A percentile compares a stretch with the other conserved stretches of the same genome.
phyloP scores from a whole-genome alignment of 2,797 vertebrate species.

The Amblyopsis hoosieri region DNA sequence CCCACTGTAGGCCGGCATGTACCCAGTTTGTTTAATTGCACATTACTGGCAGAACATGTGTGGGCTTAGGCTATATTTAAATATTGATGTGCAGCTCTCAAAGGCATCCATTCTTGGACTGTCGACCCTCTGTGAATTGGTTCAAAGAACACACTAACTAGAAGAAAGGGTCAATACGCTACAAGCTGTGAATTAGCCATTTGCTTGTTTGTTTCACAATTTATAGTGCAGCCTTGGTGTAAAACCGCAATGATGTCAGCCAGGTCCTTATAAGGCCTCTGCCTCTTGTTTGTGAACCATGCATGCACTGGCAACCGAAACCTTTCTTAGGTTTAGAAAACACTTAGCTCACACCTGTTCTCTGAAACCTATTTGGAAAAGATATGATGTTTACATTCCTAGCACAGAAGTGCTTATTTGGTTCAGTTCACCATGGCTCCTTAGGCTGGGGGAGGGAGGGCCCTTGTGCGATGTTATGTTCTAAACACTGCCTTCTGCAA shows the following conservation, averaged over 20 bases:
- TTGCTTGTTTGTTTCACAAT: slow-evolving; percentile 14
- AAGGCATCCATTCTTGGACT: neutral
- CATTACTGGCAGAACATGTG: slow-evolving; percentile 4
- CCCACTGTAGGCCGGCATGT: neutral
- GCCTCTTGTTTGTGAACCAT: slow-evolving; percentile 62
- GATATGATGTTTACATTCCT: slow-evolving; percentile 71
- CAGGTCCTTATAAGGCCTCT: slow-evolving; percentile 65
- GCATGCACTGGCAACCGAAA: slow-evolving; percentile 32
- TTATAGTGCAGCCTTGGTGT: slow-evolving; percentile 17
- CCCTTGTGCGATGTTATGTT: slow-evolving; percentile 52
- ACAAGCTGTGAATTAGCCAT: slow-evolving; percentile 4
- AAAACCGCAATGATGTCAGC: slow-evolving; percentile 23
- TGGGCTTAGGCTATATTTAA: slow-evolving; percentile 17
- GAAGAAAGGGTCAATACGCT: slow-evolving; percentile 9
- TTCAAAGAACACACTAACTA: neutral
- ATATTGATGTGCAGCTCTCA: slow-evolving; percentile 18
- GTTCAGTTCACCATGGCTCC: slow-evolving; percentile 56
- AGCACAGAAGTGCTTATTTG: slow-evolving; percentile 73
- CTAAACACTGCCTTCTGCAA: slow-evolving; percentile 65
- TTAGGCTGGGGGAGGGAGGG: slow-evolving; percentile 61
- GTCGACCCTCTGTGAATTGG: neutral
- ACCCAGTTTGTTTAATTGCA: slow-evolving; percentile 9
- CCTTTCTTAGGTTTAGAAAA: slow-evolving; percentile 41
- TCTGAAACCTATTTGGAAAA: slow-evolving; percentile 62
- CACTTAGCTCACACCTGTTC: slow-evolving; percentile 74